These are phyloP conservation scores for Eubucco bourcierii DNA, from an alignment of 2,113 vertebrate species.

Conservation along the genomic window DNA sequence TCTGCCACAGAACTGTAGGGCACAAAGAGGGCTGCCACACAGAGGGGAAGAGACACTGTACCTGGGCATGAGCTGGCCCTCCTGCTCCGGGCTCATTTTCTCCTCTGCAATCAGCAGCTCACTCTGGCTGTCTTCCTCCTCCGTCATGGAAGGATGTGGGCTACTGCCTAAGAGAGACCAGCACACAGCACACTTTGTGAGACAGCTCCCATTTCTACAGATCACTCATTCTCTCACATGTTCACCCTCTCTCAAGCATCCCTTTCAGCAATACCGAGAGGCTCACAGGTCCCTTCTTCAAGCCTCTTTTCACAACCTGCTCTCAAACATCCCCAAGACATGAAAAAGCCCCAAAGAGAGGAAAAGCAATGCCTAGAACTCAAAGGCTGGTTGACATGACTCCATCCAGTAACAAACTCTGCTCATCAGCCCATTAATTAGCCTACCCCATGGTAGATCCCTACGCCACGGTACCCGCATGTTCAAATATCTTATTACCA, in stretches of 20 bases:
- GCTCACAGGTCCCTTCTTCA: background rate
- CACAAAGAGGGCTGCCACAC: background rate
- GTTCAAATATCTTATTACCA: constrained; percentile 69
- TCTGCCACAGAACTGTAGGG: background rate
- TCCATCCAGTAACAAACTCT: background rate
- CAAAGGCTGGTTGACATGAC: background rate
- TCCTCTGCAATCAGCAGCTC: constrained; percentile 96
- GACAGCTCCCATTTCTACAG: background rate
- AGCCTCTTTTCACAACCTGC: background rate
- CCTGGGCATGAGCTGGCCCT: constrained; percentile 95
- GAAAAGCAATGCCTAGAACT: background rate
- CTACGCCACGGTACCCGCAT: background rate
- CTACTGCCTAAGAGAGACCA: constrained; percentile 84
- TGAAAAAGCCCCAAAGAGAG: background rate
- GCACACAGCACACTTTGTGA: background rate
- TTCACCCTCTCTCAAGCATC: background rate
- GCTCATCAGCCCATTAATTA: background rate
- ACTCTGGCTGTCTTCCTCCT: constrained; percentile 96
- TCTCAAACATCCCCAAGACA: background rate
- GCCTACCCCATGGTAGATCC: background rate
- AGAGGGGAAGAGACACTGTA: constrained; percentile 38
- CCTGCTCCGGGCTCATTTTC: constrained; percentile 95
- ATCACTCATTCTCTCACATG: accelerated
- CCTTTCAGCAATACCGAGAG: background rate
- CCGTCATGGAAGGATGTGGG: constrained; percentile 92